A percentile compares a stretch with the other conserved stretches of the same genome.
phyloP scores from a whole-genome alignment of 1,140 invertebrate species.

The Drosophila miranda region DNA sequence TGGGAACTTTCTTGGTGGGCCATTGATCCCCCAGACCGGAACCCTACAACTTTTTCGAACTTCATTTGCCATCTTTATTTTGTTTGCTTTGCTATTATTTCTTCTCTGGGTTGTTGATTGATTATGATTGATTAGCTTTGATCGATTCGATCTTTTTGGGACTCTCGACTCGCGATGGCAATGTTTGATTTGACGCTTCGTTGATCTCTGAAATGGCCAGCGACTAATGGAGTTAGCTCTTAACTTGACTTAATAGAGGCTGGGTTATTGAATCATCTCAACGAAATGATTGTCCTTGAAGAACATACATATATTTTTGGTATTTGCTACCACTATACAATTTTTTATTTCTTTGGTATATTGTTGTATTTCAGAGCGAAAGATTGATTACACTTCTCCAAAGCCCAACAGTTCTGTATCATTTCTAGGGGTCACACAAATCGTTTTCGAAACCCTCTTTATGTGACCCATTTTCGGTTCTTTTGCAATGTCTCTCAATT shows the following conservation, averaged over 20 bases:
- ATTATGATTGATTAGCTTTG: slow-evolving; percentile 73
- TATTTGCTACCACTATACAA: no score
- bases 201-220: slow-evolving; percentile 30
- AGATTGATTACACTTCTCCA: no score
- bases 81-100: slow-evolving; percentile 41
- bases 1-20: slow-evolving; percentile 47
- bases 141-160: slow-evolving; percentile 51
- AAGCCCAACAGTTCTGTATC: no score
- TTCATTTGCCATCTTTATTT: slow-evolving; percentile 49
- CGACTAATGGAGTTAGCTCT: slow-evolving; percentile 22
- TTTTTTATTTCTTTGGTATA: no score
- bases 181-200: slow-evolving; percentile 67
- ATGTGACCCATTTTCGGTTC: slow-evolving; percentile 17
- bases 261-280: slow-evolving; percentile 22
- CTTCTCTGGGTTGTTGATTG: slow-evolving; percentile 50
- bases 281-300: slow-evolving; percentile 7
- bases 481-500: slow-evolving; percentile 32
- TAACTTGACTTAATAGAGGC: slow-evolving; percentile 6
- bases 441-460: neutral
- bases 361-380: no score
- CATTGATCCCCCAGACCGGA: slow-evolving; percentile 32
- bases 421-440: no score
- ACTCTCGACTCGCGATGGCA: slow-evolving; percentile 27
- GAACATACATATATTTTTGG: neutral
- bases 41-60: slow-evolving; percentile 8